Base-by-base conservation (phyloP, 2,113 vertebrate genomes). In the Amazona guildingii region DNA sequence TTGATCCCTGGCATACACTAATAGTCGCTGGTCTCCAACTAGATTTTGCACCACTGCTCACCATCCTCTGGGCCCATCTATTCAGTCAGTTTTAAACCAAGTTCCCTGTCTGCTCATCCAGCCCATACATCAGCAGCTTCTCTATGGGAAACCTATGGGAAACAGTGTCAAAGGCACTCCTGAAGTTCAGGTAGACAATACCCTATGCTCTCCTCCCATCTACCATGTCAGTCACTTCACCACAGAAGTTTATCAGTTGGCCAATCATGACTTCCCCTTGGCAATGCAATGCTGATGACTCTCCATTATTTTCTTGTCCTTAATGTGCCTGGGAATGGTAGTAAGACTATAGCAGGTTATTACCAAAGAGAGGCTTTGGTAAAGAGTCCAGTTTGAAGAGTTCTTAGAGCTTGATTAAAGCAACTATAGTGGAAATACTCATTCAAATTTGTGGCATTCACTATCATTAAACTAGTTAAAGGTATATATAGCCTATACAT, bases 1-100 rank as follows among this genome's bases (percentile, higher is more conserved):
- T 35, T 23, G 33, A 35, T 16, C 57, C 6, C 16, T 41, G 9
- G 16, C 10, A 2, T n/a, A 48, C 29, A 31, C 8, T 0, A 2
- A 11, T 44, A 54, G 54, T 69, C 70, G 39, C 54, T 66, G 24
- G 13, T 43, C 25, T 66, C 4, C 6, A 23, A 8, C 27, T 43
- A 37, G 25, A 59, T 43, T 57, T 48, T 88, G 20, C 6, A 23
- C 20, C 25, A 55, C 25, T 49, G 68, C 20, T 57, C 19, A 57
- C 17, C 13, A 35, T 17, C 3, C 49, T 13, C 35, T 43, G 49
- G 11, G 20, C 12, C n/a, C 20, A 10, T 16, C 24, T n/a, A 48
- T 46, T 64, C 48, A 48, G 10, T 31, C 7, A 55, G 16, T 49
- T 57, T 57, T 35, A 25, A 64, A 35, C 44, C 11, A 11, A 37